Conservation (phyloP, 2,888 invertebrate species). For the Chorisops tibialis region DNA sequence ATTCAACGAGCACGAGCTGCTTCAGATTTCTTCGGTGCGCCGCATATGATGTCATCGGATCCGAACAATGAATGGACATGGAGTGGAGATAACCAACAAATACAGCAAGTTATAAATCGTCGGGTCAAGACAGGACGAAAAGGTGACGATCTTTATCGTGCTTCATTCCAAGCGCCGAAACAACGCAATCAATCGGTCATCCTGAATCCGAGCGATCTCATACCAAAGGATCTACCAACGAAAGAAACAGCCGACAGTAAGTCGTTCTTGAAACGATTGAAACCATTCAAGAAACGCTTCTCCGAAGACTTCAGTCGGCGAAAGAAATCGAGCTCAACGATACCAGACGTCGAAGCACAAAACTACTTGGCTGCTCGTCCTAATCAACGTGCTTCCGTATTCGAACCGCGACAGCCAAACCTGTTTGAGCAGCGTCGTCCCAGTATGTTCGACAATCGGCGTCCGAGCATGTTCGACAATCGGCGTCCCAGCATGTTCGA, state of each 20-base stretch:
- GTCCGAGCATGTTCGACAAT: conserved; percentile 11
- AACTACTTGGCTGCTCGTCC: conserved; percentile 28
- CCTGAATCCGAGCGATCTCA: conserved; percentile 40
- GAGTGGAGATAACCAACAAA: conserved; percentile 52
- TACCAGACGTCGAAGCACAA: conserved; percentile 18
- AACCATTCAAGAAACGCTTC: conserved; percentile 47
- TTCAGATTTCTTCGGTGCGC: conserved; percentile 55
- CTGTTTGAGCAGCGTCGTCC: conserved; percentile 5
- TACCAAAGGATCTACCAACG: conserved; percentile 24
- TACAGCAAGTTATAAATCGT: conserved; percentile 49
- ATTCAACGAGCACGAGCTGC: conserved; percentile 57
- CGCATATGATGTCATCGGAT: conserved; percentile 36
- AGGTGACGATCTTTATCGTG: conserved; percentile 39
- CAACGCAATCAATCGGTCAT: conserved; percentile 35
- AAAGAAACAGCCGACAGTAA: conserved; percentile 24
- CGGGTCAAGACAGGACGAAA: conserved; percentile 42
- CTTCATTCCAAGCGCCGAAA: conserved; percentile 34
- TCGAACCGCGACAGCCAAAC: conserved; percentile 3
- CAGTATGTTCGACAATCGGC: conserved; percentile 5
- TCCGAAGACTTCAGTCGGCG: conserved; percentile 41
- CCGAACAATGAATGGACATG: conserved; percentile 53
- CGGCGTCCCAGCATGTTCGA: conserved; percentile 19
- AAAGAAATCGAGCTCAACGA: conserved; percentile 28
- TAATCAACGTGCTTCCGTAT: conserved; percentile 6
- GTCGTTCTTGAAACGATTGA: conserved; percentile 43